Evolutionary conservation across 2,797 vertebrate genomes (phyloP), one percentile per base, ranked within the genome.

Genomic region (Chiloscyllium punctatum): DNA sequence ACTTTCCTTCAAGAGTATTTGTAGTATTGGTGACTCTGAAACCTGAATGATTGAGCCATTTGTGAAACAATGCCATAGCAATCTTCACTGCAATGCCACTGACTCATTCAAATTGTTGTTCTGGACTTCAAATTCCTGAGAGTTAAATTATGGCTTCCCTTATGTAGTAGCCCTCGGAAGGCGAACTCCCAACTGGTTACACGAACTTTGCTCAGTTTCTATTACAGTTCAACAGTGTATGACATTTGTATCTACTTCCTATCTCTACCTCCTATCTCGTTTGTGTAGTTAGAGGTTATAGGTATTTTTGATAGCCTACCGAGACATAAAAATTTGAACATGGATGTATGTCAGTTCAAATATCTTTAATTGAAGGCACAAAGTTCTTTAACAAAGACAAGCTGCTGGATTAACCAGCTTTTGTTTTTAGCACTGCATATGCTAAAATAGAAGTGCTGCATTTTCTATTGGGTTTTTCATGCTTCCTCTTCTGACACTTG

Each of bases 401-500:
- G 5, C 18, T 95, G 16, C 15, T 57, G 51, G 71, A 30, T 74
- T 95, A 37, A 30, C 71, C 48, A 53, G 48, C 72, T 68, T 42
- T 48, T 69, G 37, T 9, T 3, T 69, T 71, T 51, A 94, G 37
- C 68, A 18, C 71, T 11, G 0, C 9, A 77, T 33, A 48, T 95
- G 48, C 15, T 57, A 95, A 74, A 51, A 53, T 95, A n/a, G 71
- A 95, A 77, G 42, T 77, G 71, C 71, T 2, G 69, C 94, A 74
- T 95, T 95, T 94, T 74, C 69, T 77, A 9, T 95, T 77, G 25
- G 71, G 71, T 51, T 77, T 53, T 57, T 95, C 94, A 94, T 95
- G 94, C 94, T 95, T 95, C 94, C 94, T 95, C 94, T 53, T 95
- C 18, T 95, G 88, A 91, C 30, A 95, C 71, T 74, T 51, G 25